Evolutionary conservation across 2,888 invertebrate species (phyloP).

Genomic region (Zootermopsis nevadensis): DNA sequence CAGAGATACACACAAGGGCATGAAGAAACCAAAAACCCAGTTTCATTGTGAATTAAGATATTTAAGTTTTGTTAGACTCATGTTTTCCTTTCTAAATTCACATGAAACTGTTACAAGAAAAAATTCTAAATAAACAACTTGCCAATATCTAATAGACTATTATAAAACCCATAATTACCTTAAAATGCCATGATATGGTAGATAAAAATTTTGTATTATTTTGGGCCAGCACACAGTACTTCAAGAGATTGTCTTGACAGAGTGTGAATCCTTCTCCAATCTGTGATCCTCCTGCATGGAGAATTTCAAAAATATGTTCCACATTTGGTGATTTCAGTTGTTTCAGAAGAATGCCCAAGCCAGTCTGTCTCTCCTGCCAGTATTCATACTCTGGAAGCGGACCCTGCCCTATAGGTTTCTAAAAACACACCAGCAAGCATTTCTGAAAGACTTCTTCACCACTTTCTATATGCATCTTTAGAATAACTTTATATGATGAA

Average conservation of each 20-base stretch:
- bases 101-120: no score
- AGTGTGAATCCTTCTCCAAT: constrained; percentile 71
- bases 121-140: no score
- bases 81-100: no score
- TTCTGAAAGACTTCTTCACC: no score
- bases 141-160: no score
- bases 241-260: constrained; percentile 72
- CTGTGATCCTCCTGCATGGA: constrained; percentile 69
- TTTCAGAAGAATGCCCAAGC: constrained; percentile 81
- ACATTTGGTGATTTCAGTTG: constrained; percentile 82
- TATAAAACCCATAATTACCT: constrained; percentile 61
- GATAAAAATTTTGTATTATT: constrained; percentile 84
- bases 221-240: constrained; percentile 76
- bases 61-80: no score
- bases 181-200: constrained; percentile 79
- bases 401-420: constrained; percentile 76
- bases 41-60: no score
- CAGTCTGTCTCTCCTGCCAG: constrained; percentile 85
- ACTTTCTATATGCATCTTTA: no score
- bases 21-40: no score
- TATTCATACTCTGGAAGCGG: constrained; percentile 88
- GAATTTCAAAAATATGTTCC: constrained; percentile 69
- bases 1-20: no score
- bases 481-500: no score
- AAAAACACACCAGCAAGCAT: constrained; percentile 47